phyloP scores from a whole-genome alignment of 2,113 vertebrate species.

The Microtus ochrogaster region DNA sequence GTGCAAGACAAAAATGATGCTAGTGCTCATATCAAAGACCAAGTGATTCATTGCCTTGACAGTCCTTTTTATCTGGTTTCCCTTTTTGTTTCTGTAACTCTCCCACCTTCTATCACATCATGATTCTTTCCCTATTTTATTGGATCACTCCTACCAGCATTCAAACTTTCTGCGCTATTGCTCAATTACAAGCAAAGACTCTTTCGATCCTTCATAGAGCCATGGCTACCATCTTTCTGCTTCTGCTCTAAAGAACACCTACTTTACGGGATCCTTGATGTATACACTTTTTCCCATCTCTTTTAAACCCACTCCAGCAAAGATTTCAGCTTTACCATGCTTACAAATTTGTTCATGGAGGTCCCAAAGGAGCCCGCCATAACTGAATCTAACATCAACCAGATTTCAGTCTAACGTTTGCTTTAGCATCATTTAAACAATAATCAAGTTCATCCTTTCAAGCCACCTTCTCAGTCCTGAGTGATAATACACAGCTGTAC shows the following conservation, averaged over 20 bases:
- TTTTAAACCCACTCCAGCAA: background rate
- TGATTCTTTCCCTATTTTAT: too few species aligned
- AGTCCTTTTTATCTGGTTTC: background rate
- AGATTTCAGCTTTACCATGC: background rate
- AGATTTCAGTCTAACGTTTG: background rate
- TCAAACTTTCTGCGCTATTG: background rate
- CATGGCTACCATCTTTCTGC: background rate
- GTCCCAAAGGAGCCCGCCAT: background rate
- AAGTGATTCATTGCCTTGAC: background rate
- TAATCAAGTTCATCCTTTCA: background rate
- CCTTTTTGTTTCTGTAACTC: background rate
- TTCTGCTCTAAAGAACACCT: background rate
- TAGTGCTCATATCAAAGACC: background rate
- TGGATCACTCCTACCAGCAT: background rate
- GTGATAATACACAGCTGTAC: background rate
- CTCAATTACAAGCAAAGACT: background rate
- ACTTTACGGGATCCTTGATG: background rate
- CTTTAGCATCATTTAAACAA: background rate
- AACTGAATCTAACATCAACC: background rate
- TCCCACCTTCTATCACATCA: background rate
- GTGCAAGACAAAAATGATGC: background rate
- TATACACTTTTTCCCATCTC: background rate
- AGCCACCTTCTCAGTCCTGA: background rate
- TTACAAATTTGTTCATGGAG: background rate
- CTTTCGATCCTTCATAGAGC: background rate